Conservation (phyloP, 2,888 invertebrate genomes). For the Nymphalis c-album region DNA sequence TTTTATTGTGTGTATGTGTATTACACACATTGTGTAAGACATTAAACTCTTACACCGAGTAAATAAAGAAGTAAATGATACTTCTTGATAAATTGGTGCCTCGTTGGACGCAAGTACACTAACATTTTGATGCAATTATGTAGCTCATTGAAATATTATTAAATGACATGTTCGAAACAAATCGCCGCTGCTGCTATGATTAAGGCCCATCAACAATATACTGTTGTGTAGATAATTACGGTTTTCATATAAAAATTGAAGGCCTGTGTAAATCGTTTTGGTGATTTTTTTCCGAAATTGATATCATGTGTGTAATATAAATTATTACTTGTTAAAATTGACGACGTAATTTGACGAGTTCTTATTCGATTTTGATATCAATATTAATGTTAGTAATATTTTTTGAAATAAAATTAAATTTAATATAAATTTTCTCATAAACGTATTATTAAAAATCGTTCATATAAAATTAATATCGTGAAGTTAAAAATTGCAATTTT, state of each 20-base stretch:
- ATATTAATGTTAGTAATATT: no score
- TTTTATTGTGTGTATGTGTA: no score
- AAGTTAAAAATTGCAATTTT: no score
- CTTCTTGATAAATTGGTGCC: neutral
- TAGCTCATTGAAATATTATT: slow-evolving; percentile 17
- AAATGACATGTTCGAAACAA: slow-evolving; percentile 17
- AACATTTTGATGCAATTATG: slow-evolving; percentile 14
- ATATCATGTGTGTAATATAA: neutral
- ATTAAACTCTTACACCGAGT: no score
- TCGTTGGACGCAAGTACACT: neutral
- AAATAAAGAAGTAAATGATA: neutral
- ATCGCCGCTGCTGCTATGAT: slow-evolving; percentile 8
- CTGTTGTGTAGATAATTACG: slow-evolving; percentile 3
- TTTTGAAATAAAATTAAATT: no score
- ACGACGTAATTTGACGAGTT: neutral
- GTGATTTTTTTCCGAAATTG: neutral
- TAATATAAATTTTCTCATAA: no score
- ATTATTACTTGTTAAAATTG: neutral
- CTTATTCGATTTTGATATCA: neutral
- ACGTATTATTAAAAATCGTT: no score
- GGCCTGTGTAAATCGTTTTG: neutral
- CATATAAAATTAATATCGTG: no score
- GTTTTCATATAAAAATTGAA: neutral
- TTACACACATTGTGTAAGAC: no score
- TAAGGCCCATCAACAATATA: slow-evolving; percentile 13